Conservation (phyloP, 2,113 vertebrate species). For the Abramis brama region DNA sequence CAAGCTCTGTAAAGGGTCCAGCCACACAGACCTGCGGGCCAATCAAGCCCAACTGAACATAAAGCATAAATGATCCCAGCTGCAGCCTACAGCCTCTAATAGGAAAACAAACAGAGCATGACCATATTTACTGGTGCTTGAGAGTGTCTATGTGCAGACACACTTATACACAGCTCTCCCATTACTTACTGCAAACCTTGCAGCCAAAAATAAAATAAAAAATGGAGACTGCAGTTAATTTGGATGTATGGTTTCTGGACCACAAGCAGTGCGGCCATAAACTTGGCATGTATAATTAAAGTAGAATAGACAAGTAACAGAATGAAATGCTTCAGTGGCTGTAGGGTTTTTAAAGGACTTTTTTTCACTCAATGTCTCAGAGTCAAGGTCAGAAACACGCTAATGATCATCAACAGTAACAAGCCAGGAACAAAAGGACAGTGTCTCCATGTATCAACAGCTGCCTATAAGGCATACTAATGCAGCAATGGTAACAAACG, state of each 20-base stretch:
- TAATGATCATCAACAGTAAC: constrained; percentile 27
- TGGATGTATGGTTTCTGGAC: constrained; percentile 18
- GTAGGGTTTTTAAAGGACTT: background rate
- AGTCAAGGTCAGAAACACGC: background rate
- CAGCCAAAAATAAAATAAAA: constrained; percentile 16
- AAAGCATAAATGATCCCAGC: constrained; percentile 52
- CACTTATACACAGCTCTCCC: constrained; percentile 43
- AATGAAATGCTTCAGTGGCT: background rate
- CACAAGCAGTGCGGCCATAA: constrained; percentile 1
- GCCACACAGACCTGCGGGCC: constrained; percentile 22
- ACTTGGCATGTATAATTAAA: background rate
- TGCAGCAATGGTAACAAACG: constrained; percentile 25
- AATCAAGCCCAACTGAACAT: constrained; percentile 37
- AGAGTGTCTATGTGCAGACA: constrained; percentile 44
- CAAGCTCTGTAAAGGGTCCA: background rate
- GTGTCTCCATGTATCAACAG: constrained; percentile 22
- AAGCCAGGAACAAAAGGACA: constrained; percentile 13
- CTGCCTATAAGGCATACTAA: constrained; percentile 42
- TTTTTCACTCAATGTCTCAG: background rate
- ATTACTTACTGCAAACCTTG: constrained; percentile 24
- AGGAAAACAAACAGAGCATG: constrained; percentile 56
- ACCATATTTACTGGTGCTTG: constrained; percentile 46
- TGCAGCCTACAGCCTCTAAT: constrained; percentile 49
- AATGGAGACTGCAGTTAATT: constrained; percentile 23
- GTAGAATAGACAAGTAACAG: background rate